Conservation (phyloP, 2,113 vertebrate species). For the Petrocephalus zakoni region DNA sequence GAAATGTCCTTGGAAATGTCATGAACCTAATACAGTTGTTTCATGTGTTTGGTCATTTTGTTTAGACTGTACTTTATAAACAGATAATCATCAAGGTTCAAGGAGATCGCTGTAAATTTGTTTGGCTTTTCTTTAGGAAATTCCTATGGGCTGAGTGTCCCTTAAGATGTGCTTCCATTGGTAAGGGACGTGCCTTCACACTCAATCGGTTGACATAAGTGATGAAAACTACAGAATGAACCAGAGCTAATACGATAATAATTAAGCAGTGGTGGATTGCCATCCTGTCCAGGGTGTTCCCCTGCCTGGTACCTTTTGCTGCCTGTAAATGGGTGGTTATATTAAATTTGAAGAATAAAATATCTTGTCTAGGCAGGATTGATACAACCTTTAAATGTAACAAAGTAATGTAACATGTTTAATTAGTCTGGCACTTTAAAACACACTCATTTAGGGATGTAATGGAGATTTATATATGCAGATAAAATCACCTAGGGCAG, state of each 20-base stretch:
- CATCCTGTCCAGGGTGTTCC: neutral
- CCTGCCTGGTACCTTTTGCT: neutral
- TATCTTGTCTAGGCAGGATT: neutral
- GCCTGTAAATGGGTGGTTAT: neutral
- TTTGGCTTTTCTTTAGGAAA: constrained; percentile 44
- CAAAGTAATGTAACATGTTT: neutral
- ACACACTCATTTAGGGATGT: neutral
- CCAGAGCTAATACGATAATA: neutral
- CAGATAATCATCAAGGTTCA: neutral
- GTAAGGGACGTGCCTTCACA: constrained; percentile 40
- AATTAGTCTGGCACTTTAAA: neutral
- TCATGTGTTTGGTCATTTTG: neutral
- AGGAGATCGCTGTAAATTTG: neutral
- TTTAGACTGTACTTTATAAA: neutral
- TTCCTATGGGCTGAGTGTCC: constrained; percentile 57
- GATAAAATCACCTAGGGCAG: neutral
- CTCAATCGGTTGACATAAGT: neutral
- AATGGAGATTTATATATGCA: neutral
- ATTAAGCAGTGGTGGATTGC: neutral
- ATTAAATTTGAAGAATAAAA: neutral
- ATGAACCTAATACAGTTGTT: neutral
- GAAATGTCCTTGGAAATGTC: neutral
- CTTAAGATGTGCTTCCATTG: constrained; percentile 54
- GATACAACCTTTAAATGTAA: neutral
- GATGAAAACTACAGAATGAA: neutral